phyloP scores from a whole-genome alignment of 2,113 vertebrate species.

The Ciconia boyciana region DNA sequence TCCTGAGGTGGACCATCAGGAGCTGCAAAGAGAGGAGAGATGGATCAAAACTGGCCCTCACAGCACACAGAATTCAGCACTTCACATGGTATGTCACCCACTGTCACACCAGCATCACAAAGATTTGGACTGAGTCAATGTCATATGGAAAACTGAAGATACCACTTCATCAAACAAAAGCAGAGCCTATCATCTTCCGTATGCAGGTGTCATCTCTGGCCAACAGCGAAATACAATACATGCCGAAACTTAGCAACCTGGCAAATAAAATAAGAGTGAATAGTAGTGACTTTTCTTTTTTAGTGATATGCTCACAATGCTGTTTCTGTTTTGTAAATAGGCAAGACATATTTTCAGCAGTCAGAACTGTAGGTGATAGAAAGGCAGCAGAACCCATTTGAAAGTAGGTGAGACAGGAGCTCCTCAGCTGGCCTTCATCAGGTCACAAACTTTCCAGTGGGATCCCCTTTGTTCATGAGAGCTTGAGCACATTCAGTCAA shows the following conservation, averaged over 20 bases:
- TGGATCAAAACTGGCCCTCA: background rate
- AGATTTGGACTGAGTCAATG: background rate
- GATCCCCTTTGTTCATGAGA: background rate
- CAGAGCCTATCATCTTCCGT: background rate
- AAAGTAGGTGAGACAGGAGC: background rate
- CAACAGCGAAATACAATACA: background rate
- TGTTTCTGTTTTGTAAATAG: background rate
- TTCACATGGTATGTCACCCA: background rate
- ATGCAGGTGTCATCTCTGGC: background rate
- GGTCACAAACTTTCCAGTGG: background rate
- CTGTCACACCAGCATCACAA: background rate
- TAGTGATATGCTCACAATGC: background rate
- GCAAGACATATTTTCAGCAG: background rate
- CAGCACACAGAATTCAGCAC: background rate
- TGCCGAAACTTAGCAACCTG: background rate
- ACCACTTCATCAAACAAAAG: background rate
- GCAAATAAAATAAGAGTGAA: background rate
- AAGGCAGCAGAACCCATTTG: background rate
- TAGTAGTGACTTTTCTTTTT: background rate
- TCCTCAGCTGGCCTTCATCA: background rate
- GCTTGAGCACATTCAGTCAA: background rate
- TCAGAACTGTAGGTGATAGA: background rate
- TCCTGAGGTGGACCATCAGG: slow-evolving; percentile 97
- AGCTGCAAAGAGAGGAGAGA: slow-evolving; percentile 74
- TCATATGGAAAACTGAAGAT: background rate